A percentile compares a stretch with the other conserved stretches of the same genome.
Evolutionary conservation across 2,113 vertebrate species (phyloP).

Genomic region (Hymenochirus boettgeri): DNA sequence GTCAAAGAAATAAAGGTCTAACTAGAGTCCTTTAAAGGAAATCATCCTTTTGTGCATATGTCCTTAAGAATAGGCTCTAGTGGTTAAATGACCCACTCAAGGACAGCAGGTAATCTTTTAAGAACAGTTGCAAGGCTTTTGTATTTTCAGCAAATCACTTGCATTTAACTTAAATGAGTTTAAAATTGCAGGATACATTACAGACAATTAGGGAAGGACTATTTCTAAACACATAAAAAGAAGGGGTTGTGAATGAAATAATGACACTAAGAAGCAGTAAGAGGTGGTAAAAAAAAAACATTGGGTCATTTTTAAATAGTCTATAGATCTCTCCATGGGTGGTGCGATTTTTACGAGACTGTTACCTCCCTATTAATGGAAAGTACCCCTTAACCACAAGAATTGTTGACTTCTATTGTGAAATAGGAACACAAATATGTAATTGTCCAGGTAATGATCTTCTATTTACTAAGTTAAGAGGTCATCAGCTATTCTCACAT

Average conservation of each 20-base stretch:
- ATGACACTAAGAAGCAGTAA: constrained; percentile 35
- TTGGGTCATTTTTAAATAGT: constrained; percentile 56
- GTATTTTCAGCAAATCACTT: constrained; percentile 56
- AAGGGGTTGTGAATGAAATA: constrained; percentile 45
- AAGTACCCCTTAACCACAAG: constrained; percentile 58
- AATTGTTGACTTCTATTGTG: constrained; percentile 47
- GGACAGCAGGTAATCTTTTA: constrained; percentile 31
- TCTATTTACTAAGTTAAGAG: too few relatives aligned
- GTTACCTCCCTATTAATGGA: constrained; percentile 48
- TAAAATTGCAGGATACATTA: constrained; percentile 60
- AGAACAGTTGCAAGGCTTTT: constrained; percentile 52
- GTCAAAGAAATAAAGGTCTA: background rate
- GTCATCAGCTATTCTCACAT: too few relatives aligned
- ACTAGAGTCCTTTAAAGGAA: constrained; percentile 17
- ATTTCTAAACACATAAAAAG: constrained; percentile 37
- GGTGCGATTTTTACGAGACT: constrained; percentile 38
- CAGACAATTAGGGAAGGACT: constrained; percentile 52
- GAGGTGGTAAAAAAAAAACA: constrained; percentile 42
- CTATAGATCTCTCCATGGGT: constrained; percentile 46
- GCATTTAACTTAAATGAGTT: constrained; percentile 59
- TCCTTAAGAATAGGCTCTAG: constrained; percentile 14
- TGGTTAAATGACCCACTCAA: constrained; percentile 37
- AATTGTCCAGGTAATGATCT: constrained; percentile 2
- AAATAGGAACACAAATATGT: constrained; percentile 2
- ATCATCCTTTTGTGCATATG: constrained; percentile 26